phyloP scores from a whole-genome alignment of 2,113 vertebrate species.

The Podilymbus podiceps region DNA sequence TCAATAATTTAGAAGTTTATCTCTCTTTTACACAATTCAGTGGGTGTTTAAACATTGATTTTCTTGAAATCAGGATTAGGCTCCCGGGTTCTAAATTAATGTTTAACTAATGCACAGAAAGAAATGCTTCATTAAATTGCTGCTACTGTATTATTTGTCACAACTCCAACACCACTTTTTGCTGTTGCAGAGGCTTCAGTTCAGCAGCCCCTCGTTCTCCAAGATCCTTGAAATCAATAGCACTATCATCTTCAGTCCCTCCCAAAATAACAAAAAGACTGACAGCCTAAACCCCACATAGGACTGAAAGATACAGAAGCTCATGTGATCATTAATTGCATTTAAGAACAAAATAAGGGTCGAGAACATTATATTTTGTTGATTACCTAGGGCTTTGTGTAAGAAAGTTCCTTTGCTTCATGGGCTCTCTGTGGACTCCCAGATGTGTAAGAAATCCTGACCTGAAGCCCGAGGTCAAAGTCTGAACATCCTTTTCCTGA shows the following conservation, averaged over 20 bases:
- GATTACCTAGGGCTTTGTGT: not conserved
- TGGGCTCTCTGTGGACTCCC: not conserved
- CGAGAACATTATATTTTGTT: not conserved
- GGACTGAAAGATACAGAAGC: not conserved
- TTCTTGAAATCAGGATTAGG: not conserved
- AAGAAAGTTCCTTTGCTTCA: not conserved
- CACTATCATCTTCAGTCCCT: not conserved
- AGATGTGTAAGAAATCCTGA: not conserved
- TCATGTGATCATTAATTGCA: not conserved
- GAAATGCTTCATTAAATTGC: conserved; percentile 25
- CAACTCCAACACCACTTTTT: not conserved
- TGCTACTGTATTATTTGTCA: not conserved
- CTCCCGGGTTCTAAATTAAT: conserved; percentile 20
- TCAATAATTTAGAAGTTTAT: conserved; percentile 52
- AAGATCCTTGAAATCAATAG: not conserved
- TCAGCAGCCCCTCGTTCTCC: not conserved
- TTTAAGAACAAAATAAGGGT: not conserved
- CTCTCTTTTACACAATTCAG: not conserved
- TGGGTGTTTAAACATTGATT: conserved; percentile 50
- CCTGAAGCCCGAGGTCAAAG: not conserved
- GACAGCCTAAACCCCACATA: not conserved
- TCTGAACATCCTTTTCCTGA: not conserved
- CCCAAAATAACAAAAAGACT: not conserved
- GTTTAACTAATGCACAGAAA: conserved; percentile 38
- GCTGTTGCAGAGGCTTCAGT: not conserved